Conservation (phyloP, 2,113 vertebrate species). For the Calonectris borealis region DNA sequence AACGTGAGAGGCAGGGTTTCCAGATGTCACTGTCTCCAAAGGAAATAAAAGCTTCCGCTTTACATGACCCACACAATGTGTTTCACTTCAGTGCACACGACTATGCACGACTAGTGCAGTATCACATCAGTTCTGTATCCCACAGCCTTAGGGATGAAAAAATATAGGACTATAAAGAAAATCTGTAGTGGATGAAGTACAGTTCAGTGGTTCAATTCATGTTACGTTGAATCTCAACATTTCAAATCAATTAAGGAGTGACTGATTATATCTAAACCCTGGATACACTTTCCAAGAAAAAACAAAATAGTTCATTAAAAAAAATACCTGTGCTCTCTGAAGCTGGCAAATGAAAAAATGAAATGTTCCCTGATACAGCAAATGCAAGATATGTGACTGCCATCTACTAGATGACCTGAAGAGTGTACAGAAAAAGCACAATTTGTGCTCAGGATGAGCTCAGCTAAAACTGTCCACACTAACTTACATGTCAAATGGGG, state of each 20-base stretch:
- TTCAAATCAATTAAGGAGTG: slow-evolving; percentile 1
- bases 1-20: not conserved
- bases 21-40: slow-evolving; percentile 16
- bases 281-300: not conserved
- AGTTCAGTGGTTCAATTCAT: slow-evolving; percentile 2
- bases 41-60: slow-evolving; percentile 16
- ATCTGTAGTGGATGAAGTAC: not conserved
- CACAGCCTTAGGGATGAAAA: not conserved
- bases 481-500: not conserved
- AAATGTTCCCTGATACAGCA: not conserved
- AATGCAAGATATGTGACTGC: not conserved
- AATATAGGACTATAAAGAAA: not conserved
- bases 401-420: not conserved
- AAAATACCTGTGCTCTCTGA: not conserved
- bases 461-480: not conserved
- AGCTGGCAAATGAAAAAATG: not conserved
- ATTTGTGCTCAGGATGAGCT: not conserved
- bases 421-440: not conserved
- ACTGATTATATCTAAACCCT: not conserved
- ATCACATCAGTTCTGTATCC: not conserved
- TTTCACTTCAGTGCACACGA: not conserved
- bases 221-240: not conserved
- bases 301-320: not conserved
- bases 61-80: not conserved
- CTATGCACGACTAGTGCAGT: not conserved